phyloP scores from a whole-genome alignment of 2,797 vertebrate species.

The Apogon hyalosoma region DNA sequence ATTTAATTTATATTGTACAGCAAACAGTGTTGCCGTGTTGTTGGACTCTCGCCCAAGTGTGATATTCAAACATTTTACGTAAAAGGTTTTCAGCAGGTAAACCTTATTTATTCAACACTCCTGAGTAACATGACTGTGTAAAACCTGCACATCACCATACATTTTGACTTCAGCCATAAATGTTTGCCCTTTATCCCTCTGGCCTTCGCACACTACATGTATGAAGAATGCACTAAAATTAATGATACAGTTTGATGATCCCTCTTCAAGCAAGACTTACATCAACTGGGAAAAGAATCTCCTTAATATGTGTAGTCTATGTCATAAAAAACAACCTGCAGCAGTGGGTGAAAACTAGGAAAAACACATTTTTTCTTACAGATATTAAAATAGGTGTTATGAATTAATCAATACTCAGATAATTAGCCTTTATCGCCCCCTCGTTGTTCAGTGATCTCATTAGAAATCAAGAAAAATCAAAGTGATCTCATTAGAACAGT shows the following conservation, averaged over 20 bases:
- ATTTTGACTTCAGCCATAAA: no score
- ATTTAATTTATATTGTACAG: no score
- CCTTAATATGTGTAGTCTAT: constrained; percentile 6
- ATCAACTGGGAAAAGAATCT: constrained; percentile 45
- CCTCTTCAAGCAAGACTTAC: constrained; percentile 51
- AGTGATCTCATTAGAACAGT: constrained; percentile 68
- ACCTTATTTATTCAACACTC: no score
- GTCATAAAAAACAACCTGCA: constrained; percentile 59
- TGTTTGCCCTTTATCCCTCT: neutral
- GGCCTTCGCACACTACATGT: neutral
- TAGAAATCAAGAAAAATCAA: constrained; percentile 71
- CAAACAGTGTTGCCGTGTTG: no score
- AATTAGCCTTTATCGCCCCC: constrained; percentile 66
- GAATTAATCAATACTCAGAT: constrained; percentile 71
- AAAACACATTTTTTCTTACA: constrained; percentile 52
- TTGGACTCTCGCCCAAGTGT: no score
- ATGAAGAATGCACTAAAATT: neutral
- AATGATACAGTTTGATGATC: constrained; percentile 22
- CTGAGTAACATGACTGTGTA: no score
- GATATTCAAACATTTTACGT: no score
- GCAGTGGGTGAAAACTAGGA: constrained; percentile 41
- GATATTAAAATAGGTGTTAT: constrained; percentile 64
- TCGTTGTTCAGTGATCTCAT: constrained; percentile 63
- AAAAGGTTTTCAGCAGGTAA: no score
- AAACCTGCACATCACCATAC: no score